phyloP scores from a whole-genome alignment of 30 jellyfish, hydroid and myxozoan species.

The Cassiopea xamachana region DNA sequence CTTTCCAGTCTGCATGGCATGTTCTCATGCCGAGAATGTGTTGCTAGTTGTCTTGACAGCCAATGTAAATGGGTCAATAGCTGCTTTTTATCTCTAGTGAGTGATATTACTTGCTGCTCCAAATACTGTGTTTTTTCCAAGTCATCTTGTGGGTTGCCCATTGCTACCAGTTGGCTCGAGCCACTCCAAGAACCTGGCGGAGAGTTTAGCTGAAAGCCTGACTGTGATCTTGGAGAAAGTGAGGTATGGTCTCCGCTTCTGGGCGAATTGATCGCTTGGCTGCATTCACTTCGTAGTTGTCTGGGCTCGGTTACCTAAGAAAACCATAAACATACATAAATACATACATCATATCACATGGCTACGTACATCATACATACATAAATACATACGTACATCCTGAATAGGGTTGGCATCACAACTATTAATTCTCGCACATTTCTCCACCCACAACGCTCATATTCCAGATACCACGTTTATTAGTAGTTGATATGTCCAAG shows the following conservation, averaged over 20 bases:
- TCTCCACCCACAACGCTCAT: too few relatives aligned
- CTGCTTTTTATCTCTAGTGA: conserved; percentile 70
- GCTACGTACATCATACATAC: not conserved
- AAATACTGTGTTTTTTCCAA: conserved; percentile 10
- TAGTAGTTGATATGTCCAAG: too few relatives aligned
- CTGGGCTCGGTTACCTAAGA: not conserved
- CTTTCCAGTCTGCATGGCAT: not conserved
- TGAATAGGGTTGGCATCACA: too few relatives aligned
- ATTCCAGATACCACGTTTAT: too few relatives aligned
- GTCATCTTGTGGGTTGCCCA: conserved; percentile 24
- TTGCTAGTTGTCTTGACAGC: conserved; percentile 68
- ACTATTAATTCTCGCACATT: too few relatives aligned
- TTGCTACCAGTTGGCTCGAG: not conserved
- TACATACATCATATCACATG: not conserved
- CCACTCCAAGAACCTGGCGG: not conserved
- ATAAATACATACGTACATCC: not conserved
- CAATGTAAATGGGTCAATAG: conserved; percentile 76
- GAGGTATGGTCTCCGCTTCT: not conserved
- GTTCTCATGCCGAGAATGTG: not conserved
- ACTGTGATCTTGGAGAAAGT: too few relatives aligned
- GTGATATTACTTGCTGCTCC: conserved; percentile 33
- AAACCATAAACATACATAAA: too few relatives aligned
- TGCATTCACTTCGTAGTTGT: not conserved
- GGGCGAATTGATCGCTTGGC: not conserved
- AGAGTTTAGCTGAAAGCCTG: not conserved